A percentile compares a stretch with the other conserved stretches of the same genome.
These are phyloP conservation scores for Lacanobia oleracea DNA, from an alignment of 2,888 invertebrate species.

Conservation along the genomic window DNA sequence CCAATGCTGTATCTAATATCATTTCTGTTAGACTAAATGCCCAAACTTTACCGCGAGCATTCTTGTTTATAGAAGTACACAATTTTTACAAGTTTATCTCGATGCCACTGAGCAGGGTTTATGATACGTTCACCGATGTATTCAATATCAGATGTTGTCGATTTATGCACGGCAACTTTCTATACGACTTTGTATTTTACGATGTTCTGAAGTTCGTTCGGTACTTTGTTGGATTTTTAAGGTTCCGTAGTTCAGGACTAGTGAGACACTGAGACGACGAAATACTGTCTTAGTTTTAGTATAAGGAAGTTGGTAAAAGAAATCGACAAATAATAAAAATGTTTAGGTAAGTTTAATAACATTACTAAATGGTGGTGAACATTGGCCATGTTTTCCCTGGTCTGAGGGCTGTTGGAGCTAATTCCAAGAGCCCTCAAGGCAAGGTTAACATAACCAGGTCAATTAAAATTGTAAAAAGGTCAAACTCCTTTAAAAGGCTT, in stretches of 20 bases:
- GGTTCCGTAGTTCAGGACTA: neutral
- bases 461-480: too few relatives aligned
- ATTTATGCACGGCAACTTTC: slow-evolving; percentile 67
- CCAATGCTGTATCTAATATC: neutral
- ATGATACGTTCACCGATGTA: slow-evolving; percentile 68
- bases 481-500: too few relatives aligned
- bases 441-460: too few relatives aligned
- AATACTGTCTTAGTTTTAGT: slow-evolving; percentile 14
- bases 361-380: too few relatives aligned
- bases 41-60: slow-evolving; percentile 34
- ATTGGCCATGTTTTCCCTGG: too few relatives aligned
- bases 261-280: neutral
- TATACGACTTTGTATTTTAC: slow-evolving; percentile 69
- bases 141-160: slow-evolving; percentile 69
- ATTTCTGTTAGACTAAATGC: slow-evolving; percentile 3
- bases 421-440: too few relatives aligned
- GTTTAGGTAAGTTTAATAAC: too few relatives aligned
- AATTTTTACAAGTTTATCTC: slow-evolving; percentile 67
- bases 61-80: slow-evolving; percentile 42
- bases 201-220: slow-evolving; percentile 49
- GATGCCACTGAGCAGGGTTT: slow-evolving; percentile 59
- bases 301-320: neutral
- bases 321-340: too few relatives aligned
- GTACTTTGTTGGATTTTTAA: slow-evolving; percentile 41
- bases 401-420: too few relatives aligned